Evolutionary conservation across 1,140 invertebrate genomes (phyloP).

Genomic region (Drosophila lacertosa): DNA sequence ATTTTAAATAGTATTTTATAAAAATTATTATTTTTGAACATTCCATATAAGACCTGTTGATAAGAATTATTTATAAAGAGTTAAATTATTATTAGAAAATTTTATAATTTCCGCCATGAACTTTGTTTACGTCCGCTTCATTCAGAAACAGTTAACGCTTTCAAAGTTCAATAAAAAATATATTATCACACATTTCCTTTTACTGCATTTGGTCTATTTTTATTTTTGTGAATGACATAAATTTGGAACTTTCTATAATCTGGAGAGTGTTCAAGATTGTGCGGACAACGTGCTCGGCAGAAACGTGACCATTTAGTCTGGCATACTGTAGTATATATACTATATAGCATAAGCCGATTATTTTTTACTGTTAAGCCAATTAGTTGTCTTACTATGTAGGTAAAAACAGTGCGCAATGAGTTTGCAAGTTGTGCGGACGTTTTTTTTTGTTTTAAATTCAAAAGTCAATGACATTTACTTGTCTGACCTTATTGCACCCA

Average conservation of each 20-base stretch:
- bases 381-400: slow-evolving; percentile 41
- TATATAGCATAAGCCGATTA: slow-evolving; percentile 46
- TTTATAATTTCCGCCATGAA: too few species aligned
- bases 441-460: slow-evolving; percentile 16
- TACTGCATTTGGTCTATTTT: neutral
- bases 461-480: slow-evolving; percentile 52
- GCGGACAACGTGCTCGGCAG: slow-evolving; percentile 15
- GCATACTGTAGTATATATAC: slow-evolving; percentile 7
- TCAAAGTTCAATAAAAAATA: slow-evolving; percentile 3
- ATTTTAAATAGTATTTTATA: too few species aligned
- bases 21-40: too few species aligned
- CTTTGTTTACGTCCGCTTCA: neutral
- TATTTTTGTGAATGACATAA: neutral
- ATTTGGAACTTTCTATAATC: neutral
- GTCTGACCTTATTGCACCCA: slow-evolving; percentile 23
- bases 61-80: neutral
- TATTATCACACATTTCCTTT: too few species aligned
- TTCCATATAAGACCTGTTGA: neutral
- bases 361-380: slow-evolving; percentile 66
- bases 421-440: neutral
- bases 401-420: slow-evolving; percentile 18
- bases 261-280: neutral
- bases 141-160: neutral
- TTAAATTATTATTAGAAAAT: too few species aligned
- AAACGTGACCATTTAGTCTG: slow-evolving; percentile 43